A percentile compares a stretch with the other conserved stretches of the same genome.
These are phyloP conservation scores for Paracanthobrama guichenoti DNA, from an alignment of 2,113 vertebrate genomes.

Conservation along the genomic window DNA sequence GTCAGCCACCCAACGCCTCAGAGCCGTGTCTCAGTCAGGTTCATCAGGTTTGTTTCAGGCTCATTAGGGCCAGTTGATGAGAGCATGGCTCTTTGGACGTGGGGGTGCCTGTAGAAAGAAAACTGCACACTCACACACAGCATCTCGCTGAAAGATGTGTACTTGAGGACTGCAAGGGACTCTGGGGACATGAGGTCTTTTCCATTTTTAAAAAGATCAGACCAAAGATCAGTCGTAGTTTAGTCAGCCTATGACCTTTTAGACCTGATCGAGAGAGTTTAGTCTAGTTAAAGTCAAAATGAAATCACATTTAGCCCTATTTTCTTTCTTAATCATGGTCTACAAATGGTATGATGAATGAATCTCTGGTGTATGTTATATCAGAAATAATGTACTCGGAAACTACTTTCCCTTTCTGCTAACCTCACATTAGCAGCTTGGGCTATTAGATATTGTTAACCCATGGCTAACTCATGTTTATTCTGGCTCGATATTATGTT, in stretches of 20 bases:
- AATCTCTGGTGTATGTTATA: too few species aligned
- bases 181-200: neutral
- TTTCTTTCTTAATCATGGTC: too few species aligned
- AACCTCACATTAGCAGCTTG: too few species aligned
- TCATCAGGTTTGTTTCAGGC: conserved; percentile 54
- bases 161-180: neutral
- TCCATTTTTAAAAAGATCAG: conserved; percentile 1
- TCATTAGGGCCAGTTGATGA: conserved; percentile 54
- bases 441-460: too few species aligned
- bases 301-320: too few species aligned
- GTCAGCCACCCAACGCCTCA: neutral
- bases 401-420: too few species aligned
- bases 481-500: neutral
- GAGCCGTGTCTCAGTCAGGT: conserved; percentile 45
- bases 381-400: too few species aligned
- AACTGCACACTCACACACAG: neutral
- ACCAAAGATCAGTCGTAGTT: neutral
- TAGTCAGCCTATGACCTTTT: neutral
- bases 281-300: too few species aligned
- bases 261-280: neutral
- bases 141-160: conserved; percentile 20
- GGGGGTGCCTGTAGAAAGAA: conserved; percentile 28
- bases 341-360: too few species aligned
- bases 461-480: neutral
- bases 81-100: conserved; percentile 32